These are phyloP conservation scores for Philopedon plagiatum DNA, from an alignment of 2,888 invertebrate genomes.

Conservation along the genomic window DNA sequence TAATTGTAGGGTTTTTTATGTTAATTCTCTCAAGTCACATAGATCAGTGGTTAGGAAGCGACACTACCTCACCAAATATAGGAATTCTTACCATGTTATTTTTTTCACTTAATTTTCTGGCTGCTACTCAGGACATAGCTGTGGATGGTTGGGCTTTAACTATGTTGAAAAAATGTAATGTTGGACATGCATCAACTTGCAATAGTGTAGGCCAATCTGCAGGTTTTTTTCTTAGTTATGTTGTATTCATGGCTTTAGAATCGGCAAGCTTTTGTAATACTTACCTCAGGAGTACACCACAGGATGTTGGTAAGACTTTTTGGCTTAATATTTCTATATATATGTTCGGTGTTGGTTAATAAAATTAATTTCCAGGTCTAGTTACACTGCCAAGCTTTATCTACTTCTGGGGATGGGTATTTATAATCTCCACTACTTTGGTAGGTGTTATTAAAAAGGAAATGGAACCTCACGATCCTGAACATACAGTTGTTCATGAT, in stretches of 20 bases:
- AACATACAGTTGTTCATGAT: conserved; percentile 66
- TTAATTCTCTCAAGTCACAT: conserved; percentile 84
- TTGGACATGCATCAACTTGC: conserved; percentile 98
- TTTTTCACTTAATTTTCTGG: conserved; percentile 93
- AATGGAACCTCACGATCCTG: conserved; percentile 69
- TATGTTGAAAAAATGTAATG: conserved; percentile 96
- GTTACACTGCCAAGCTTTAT: conserved; percentile 81
- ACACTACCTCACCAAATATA: conserved; percentile 77
- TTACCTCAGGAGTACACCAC: conserved; percentile 84
- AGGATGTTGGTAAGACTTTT: conserved; percentile 75
- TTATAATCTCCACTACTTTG: conserved; percentile 90
- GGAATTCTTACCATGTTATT: conserved; percentile 87
- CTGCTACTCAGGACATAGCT: conserved; percentile 99
- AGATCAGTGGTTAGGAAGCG: conserved; percentile 83
- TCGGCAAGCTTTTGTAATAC: conserved; percentile 96
- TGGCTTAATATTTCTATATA: background rate
- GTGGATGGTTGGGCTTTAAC: conserved; percentile 99
- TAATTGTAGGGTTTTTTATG: conserved; percentile 76
- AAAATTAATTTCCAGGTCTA: conserved; percentile 60
- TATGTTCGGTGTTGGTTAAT: too few relatives aligned
- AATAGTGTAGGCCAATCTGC: conserved; percentile 99
- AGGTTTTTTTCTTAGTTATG: conserved; percentile 97
- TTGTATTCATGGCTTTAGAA: conserved; percentile 95
- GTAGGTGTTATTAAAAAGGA: conserved; percentile 93
- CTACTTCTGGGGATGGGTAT: conserved; percentile 95